These are phyloP conservation scores for Scrobipalpa costella DNA, from an alignment of 2,888 invertebrate species.

Conservation along the genomic window DNA sequence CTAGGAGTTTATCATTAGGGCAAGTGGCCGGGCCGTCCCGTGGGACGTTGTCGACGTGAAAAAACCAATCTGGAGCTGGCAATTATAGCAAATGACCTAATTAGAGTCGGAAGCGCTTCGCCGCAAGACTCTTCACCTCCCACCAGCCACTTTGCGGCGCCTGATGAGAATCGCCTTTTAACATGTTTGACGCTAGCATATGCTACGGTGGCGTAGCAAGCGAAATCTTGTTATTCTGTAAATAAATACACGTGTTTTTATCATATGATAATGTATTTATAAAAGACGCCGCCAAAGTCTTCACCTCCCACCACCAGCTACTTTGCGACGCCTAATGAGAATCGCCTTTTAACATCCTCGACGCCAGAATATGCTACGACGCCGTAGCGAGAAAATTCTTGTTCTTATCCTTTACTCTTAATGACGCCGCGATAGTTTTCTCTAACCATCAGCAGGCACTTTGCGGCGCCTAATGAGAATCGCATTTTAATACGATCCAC, in stretches of 20 bases:
- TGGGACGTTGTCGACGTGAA: slow-evolving; percentile 73
- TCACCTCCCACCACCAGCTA: slow-evolving; percentile 51
- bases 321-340: slow-evolving; percentile 53
- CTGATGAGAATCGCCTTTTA: slow-evolving; percentile 56
- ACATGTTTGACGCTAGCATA: slow-evolving; percentile 42
- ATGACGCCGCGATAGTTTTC: too few species aligned
- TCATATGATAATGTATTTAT: too few species aligned
- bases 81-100: slow-evolving; percentile 77
- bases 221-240: background rate
- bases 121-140: slow-evolving; percentile 62
- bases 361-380: background rate
- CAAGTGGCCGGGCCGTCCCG: slow-evolving; percentile 56
- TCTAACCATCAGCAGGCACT: too few species aligned
- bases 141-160: slow-evolving; percentile 49
- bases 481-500: too few species aligned
- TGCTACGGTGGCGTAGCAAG: background rate
- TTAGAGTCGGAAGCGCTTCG: slow-evolving; percentile 53
- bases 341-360: slow-evolving; percentile 54
- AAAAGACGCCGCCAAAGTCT: slow-evolving; percentile 26
- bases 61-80: slow-evolving; percentile 75
- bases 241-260: background rate
- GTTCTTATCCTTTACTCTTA: too few species aligned
- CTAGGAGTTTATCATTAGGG: slow-evolving; percentile 68
- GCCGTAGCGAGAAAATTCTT: too few species aligned
- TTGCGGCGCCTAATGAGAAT: too few species aligned